These are phyloP conservation scores for Limosa lapponica DNA, from an alignment of 2,797 vertebrate genomes.

Conservation along the genomic window DNA sequence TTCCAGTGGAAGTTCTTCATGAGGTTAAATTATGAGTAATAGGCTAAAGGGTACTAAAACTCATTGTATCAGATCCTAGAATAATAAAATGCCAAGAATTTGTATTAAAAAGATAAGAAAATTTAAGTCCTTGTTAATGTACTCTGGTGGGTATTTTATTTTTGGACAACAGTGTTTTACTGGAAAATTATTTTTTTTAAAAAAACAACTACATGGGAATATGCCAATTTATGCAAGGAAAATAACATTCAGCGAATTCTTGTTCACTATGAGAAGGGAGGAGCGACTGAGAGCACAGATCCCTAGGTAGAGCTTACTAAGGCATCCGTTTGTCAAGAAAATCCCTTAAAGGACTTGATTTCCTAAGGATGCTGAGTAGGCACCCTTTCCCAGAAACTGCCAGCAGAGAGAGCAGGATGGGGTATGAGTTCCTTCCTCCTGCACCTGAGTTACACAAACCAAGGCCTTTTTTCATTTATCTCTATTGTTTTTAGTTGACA, in stretches of 20 bases:
- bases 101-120: neutral
- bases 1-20: neutral
- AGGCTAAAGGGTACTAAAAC: neutral
- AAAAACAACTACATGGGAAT: neutral
- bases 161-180: neutral
- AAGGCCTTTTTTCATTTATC: neutral
- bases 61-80: neutral
- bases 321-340: neutral
- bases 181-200: neutral
- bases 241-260: neutral
- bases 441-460: neutral
- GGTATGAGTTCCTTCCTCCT: neutral
- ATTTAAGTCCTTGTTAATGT: neutral
- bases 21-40: neutral
- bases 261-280: neutral
- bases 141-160: neutral
- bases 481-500: neutral
- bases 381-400: neutral
- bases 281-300: neutral
- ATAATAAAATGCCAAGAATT: neutral
- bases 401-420: neutral
- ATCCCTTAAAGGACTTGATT: neutral
- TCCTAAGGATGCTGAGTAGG: neutral
- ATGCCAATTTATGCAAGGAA: neutral
- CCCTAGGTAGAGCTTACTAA: neutral